Evolutionary conservation across 2,888 invertebrate species (phyloP), one percentile per base, ranked within the genome.

Genomic region (Hecatera dysodea): DNA sequence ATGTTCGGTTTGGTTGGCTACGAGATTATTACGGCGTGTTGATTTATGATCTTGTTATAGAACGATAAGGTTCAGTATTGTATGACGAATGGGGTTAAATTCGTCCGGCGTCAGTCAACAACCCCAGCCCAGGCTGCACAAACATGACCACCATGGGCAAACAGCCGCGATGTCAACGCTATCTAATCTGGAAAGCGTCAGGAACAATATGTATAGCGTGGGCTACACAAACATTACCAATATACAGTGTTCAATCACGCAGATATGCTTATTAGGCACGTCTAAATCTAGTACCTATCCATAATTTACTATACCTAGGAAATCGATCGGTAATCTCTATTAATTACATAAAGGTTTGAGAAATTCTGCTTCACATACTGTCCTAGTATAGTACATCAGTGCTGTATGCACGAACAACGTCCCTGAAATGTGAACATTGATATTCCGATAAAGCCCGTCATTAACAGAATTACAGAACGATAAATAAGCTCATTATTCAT

Each of bases 151-250:
- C 90, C 91, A 88, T 89, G 75, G 86, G 86, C 91, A 94, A 94
- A 94, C 92, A 94, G 87, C 84, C 88, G 88, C 88, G 87, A 87
- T 90, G 90, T 90, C 91, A 88, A 81, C 88, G 88, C 88, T 94
- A 94, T 95, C 94, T 95, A 91, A 95, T 95, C 95, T 92, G 88
- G 83, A 87, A 87, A 90, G 89, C 89, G 89, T 89, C 90, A 87
- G 85, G 82, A 81, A 90, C 88, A 88, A 85, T 86, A 85, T 84
- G 78, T 78, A 73, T 80, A 81, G 78, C 77, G 82, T 82, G 80
- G 74, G 65, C 59, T 76, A 62, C 56, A 68, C 67, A 78, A 72
- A 74, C 69, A 75, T 72, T 55, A 61, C 53, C 61, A 67, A 71
- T 66, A 75, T 68, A 75, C 71, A 53, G n/a, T 24, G 70, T 74